Conservation (phyloP, 2,888 invertebrate genomes). For the Patella depressa region DNA sequence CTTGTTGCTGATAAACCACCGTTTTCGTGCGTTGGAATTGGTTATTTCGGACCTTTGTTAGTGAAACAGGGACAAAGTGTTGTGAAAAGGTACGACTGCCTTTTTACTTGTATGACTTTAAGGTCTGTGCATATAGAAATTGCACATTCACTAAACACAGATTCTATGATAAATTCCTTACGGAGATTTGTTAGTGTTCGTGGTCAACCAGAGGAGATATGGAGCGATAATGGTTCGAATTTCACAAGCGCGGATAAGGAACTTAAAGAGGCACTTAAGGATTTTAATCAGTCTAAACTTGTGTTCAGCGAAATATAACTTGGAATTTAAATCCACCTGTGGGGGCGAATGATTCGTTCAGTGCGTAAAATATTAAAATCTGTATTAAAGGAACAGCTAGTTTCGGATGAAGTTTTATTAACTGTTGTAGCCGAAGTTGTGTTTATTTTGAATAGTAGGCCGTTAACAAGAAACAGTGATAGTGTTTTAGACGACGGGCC, state of each 20-base stretch:
- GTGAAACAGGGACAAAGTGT: conserved; percentile 24
- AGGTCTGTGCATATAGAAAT: conserved; percentile 29
- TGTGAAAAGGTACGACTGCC: conserved; percentile 33
- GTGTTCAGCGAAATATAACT: conserved; percentile 9
- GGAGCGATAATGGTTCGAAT: too few relatives aligned
- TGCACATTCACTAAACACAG: conserved; percentile 16
- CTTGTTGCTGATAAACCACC: conserved; percentile 29
- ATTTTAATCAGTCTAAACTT: conserved; percentile 2
- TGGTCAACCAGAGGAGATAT: conserved; percentile 5
- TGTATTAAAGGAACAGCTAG: conserved; percentile 6
- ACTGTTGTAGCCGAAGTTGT: conserved; percentile 39
- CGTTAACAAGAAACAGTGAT: conserved; percentile 24
- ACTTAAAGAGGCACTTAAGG: conserved; percentile 3
- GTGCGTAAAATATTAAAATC: conserved; percentile 27
- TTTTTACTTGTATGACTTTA: conserved; percentile 33
- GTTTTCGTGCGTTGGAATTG: conserved; percentile 36
- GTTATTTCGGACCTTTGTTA: conserved; percentile 36
- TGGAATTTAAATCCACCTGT: conserved; percentile 39
- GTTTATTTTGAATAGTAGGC: conserved; percentile 30
- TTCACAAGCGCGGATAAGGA: conserved; percentile 6
- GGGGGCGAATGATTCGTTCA: conserved; percentile 36
- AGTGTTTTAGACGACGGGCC: conserved; percentile 25
- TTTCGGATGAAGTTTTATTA: conserved; percentile 27
- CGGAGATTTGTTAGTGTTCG: conserved; percentile 23
- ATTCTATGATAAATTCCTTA: conserved; percentile 29